Evolutionary conservation across 1,140 invertebrate genomes (phyloP), one percentile per base, ranked within the genome.

Genomic region (Orius insidiosus): DNA sequence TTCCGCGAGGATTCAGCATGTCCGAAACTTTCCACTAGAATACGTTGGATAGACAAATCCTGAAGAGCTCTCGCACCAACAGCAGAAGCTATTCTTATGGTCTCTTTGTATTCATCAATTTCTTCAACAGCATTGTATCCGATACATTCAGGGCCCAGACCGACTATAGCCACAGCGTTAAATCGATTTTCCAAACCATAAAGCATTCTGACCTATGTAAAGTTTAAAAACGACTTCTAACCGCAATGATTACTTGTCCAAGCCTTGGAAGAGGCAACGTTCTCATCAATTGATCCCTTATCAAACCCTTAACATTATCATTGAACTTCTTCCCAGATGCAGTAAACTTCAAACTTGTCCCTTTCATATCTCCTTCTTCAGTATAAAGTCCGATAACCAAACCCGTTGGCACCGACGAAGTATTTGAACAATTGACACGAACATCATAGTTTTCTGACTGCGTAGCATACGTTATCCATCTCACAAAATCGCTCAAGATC

Each of bases 1-100:
- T 56, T 72, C 70, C 14, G 70, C 68, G 67, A 64, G 44, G 68
- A 68, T 58, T 69, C 65, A 37, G 66, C 58, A 57, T 70, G 62
- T 6, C 59, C 62, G 60, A 69, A 70, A 5, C 64, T 58, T 53
- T 73, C 71, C 4, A 73, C 60, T 9, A 56, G 54, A 16, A 73
- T 60, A 16, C 60, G 58, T 19, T 66, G 56, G 3, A 51, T 11
- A 3, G 58, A 59, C 18, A 59, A 48, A 15, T 63, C 58, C 35
- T 58, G 55, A 14, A 71, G 55, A 10, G 59, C 54, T 47, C 47
- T 55, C 5, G 60, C 58, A 9, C 64, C 68, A 54, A 52, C 65
- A 50, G 65, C 64, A 3, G 68, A 60, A 38, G 67, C 69, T 13
- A 56, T 49, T 47, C 68, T 52, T 7, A 70, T 55, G 50, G 63